A percentile compares a stretch with the other conserved stretches of the same genome.
Conservation (phyloP, 2,113 vertebrate genomes). For the Pogonocichla stellata region DNA sequence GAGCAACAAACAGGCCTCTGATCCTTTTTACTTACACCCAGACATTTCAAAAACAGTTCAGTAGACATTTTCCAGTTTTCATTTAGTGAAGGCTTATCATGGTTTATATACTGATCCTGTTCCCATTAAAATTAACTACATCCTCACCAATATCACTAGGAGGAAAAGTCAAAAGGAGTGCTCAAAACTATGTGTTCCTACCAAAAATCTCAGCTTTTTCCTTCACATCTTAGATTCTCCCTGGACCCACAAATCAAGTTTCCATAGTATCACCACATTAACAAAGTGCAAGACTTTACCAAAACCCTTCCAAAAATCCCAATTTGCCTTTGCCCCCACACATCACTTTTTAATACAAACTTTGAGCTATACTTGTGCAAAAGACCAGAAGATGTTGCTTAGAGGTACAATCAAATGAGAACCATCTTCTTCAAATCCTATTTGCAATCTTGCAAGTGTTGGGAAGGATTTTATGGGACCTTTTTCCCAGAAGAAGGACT, state of each 20-base stretch:
- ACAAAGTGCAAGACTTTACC: neutral
- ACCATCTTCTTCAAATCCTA: neutral
- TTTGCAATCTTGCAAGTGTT: neutral
- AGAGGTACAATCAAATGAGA: neutral
- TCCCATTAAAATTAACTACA: neutral
- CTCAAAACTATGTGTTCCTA: neutral
- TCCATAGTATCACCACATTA: neutral
- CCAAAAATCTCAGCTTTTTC: neutral
- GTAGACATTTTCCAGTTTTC: neutral
- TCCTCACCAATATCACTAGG: neutral
- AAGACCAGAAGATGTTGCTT: neutral
- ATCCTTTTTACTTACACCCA: neutral
- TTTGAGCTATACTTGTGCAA: neutral
- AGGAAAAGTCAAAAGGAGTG: neutral
- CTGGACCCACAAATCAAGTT: neutral
- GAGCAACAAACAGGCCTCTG: neutral
- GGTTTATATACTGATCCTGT: neutral
- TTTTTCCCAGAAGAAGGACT: neutral
- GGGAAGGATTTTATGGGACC: neutral
- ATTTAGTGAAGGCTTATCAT: neutral
- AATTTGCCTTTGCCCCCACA: accelerated
- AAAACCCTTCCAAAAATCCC: neutral
- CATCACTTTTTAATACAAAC: too few species aligned
- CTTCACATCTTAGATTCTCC: neutral
- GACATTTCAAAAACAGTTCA: neutral